Conservation (phyloP, 2,797 vertebrate genomes). For the Diplodus sargus region DNA sequence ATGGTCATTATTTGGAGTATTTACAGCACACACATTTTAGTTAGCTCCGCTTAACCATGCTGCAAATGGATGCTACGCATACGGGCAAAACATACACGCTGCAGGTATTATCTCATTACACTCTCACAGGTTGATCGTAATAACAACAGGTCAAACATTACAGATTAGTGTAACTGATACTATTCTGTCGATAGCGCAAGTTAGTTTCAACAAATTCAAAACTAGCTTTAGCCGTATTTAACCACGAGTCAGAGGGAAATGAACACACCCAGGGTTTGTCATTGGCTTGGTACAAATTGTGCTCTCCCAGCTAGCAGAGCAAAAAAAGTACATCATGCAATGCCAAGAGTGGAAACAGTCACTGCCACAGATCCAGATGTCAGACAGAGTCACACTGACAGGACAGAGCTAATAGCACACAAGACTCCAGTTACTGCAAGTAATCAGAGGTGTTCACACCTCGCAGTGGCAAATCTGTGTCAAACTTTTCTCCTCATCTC, state of each 20-base stretch:
- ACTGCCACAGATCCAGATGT: slow-evolving; percentile 10
- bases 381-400: slow-evolving; percentile 32
- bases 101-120: background rate
- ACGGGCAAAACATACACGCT: background rate
- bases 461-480: background rate
- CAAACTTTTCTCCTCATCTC: background rate
- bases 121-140: background rate
- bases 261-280: background rate
- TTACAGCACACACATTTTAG: background rate
- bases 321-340: slow-evolving; percentile 12
- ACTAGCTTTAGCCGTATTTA: background rate
- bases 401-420: background rate
- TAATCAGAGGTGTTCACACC: background rate
- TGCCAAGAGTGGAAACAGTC: slow-evolving; percentile 6
- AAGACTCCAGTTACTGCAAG: background rate
- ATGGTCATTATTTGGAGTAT: background rate
- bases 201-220: slow-evolving; percentile 3
- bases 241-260: background rate
- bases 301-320: slow-evolving; percentile 2
- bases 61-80: background rate
- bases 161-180: background rate
- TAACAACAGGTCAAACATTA: background rate
- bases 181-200: background rate
- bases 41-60: background rate
- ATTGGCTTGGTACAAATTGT: background rate